These are phyloP conservation scores for Sinotaia quadrata DNA, from an alignment of 2,888 invertebrate species.

Conservation along the genomic window DNA sequence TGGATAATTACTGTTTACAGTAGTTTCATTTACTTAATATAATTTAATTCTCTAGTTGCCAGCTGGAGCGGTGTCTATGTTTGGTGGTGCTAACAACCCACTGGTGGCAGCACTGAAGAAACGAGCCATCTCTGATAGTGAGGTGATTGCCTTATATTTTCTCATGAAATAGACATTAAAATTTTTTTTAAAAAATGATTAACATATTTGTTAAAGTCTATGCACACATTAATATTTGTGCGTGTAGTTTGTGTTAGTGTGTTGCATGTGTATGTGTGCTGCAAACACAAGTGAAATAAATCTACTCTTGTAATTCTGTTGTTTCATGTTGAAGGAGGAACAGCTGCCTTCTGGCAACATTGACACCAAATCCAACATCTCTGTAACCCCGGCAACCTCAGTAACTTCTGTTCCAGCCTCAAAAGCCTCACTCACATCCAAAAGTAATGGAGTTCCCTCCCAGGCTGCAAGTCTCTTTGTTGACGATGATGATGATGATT, in stretches of 20 bases:
- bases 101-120: constrained; percentile 60
- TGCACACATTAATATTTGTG: neutral
- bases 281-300: neutral
- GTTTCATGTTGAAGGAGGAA: constrained; percentile 30
- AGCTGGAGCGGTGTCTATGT: constrained; percentile 69
- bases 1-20: no score
- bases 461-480: constrained; percentile 49
- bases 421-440: no score
- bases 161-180: no score
- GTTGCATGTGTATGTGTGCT: neutral
- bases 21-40: no score
- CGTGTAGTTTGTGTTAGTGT: neutral
- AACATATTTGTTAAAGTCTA: neutral
- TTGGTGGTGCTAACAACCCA: constrained; percentile 64
- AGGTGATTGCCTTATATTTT: constrained; percentile 41
- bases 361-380: constrained; percentile 51
- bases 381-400: constrained; percentile 35
- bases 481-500: constrained; percentile 53
- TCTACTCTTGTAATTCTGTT: neutral
- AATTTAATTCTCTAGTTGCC: constrained; percentile 54
- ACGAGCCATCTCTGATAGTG: constrained; percentile 47
- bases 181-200: neutral
- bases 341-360: constrained; percentile 49
- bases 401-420: constrained; percentile 35
- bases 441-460: no score